These are phyloP conservation scores for Anthopleura sola DNA, from an alignment of 64 coral and sea anemone genomes.

Conservation along the genomic window DNA sequence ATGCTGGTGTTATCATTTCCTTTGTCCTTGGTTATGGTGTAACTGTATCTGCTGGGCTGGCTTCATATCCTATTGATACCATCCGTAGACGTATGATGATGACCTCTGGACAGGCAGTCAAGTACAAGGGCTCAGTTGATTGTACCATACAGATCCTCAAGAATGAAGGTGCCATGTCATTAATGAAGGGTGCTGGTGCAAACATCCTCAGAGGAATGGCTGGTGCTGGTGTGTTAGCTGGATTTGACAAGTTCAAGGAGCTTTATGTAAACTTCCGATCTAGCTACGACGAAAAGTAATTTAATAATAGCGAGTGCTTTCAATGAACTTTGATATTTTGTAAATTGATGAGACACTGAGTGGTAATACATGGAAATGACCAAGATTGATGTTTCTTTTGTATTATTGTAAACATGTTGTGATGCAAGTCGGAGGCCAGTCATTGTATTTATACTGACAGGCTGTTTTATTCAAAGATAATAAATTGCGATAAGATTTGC, in stretches of 20 bases:
- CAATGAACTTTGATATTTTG: neutral
- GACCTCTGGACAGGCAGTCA: constrained; percentile 97
- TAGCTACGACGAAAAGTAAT: constrained; percentile 34
- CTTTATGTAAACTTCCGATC: constrained; percentile 74
- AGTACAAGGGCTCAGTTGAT: constrained; percentile 96
- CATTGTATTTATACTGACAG: neutral
- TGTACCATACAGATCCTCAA: constrained; percentile 86
- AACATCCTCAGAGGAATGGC: constrained; percentile 97
- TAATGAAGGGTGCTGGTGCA: constrained; percentile 98
- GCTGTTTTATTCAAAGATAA: neutral
- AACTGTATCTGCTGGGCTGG: constrained; percentile 88
- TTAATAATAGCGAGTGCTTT: neutral
- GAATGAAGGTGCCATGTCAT: constrained; percentile 87
- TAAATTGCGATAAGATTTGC: neutral
- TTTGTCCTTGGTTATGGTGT: constrained; percentile 96
- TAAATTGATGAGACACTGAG: neutral
- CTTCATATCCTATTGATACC: constrained; percentile 96
- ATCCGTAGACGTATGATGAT: constrained; percentile 99
- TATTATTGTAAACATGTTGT: neutral
- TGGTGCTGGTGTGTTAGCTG: constrained; percentile 95
- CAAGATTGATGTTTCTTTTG: neutral
- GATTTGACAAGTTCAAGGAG: constrained; percentile 98
- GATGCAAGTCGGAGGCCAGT: neutral
- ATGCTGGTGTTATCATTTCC: constrained; percentile 84
- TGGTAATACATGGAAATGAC: neutral